A percentile compares a stretch with the other conserved stretches of the same genome.
phyloP scores from a whole-genome alignment of 2,113 vertebrate genomes.

The Grammatotria lemairii region DNA sequence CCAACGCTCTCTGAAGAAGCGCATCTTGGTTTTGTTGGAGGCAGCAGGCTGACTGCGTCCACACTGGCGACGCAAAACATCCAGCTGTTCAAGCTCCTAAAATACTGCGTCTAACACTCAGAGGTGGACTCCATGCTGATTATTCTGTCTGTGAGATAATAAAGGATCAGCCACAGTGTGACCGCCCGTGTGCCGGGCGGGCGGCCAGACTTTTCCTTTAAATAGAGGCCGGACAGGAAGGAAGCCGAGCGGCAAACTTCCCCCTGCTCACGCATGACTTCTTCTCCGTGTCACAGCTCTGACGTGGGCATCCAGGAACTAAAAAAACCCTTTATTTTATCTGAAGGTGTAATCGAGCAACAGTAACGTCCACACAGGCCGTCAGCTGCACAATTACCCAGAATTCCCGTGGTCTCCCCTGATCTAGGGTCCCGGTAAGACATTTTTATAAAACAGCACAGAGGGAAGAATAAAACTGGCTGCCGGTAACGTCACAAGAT shows the following conservation, averaged over 20 bases:
- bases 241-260: slow-evolving; percentile 2
- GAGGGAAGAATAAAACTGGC: not conserved
- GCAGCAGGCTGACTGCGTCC: not conserved
- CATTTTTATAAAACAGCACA: not conserved
- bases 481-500: not conserved
- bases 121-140: not conserved
- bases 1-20: not conserved
- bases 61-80: not conserved
- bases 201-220: not conserved
- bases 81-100: not conserved
- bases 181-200: not conserved
- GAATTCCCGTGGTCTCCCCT: not conserved
- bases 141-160: not conserved
- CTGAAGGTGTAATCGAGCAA: not conserved
- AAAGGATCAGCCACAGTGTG: not conserved
- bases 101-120: not conserved
- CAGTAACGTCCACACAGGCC: not conserved
- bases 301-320: not conserved
- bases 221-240: not conserved
- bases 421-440: accelerated
- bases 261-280: not conserved
- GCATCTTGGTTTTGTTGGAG: not conserved
- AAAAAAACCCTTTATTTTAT: not conserved
- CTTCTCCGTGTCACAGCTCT: not conserved
- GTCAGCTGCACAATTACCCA: not conserved